Evolutionary conservation across 2,888 invertebrate genomes (phyloP), one percentile per base, ranked within the genome.

Genomic region (Nebria brevicollis): DNA sequence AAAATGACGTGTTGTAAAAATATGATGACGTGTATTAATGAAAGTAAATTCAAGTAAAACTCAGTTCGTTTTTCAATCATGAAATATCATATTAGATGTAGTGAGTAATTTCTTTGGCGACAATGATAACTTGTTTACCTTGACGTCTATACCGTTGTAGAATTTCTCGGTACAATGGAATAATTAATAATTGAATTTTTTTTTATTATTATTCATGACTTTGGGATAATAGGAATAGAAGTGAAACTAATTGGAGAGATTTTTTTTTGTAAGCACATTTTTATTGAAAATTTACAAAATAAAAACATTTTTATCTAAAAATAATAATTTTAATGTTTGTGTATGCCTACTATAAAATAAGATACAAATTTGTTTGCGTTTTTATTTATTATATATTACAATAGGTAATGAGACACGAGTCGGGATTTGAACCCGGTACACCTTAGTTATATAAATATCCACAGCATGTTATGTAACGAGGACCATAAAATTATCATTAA

Each of bases 391-490:
- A 54, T 75, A 90, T 91, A 91, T 91, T 91, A 91, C 90, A 91
- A 66, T 89, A 90, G 90, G 88, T 89, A 90, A 91, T 91, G 90
- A 91, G 85, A 89, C 91, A 91, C 91, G 88, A 88, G 88, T 88
- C 90, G 91, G 91, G 91, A 91, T 90, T 90, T 88, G 88, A 87
- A 91, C 90, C 90, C 90, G 90, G 90, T 90, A 91, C 91, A 90
- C 88, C 88, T 88, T 86, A 86, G 88, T 88, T 88, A 89, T 88
- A 54, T 89, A 82, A 78, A 64, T 77, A 82, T 78, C 82, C 82
- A 82, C 82, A 82, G 82, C 82, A 64, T 76, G 66, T 76, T 26
- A 76, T 66, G 42, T 76, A 76, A 76, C 75, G 75, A 65, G 66
- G 76, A 76, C 66, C 76, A 66, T 66, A 76, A 76, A 64, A 41